These are phyloP conservation scores for Apamea crenata DNA, from an alignment of 2,888 invertebrate genomes.

Conservation along the genomic window DNA sequence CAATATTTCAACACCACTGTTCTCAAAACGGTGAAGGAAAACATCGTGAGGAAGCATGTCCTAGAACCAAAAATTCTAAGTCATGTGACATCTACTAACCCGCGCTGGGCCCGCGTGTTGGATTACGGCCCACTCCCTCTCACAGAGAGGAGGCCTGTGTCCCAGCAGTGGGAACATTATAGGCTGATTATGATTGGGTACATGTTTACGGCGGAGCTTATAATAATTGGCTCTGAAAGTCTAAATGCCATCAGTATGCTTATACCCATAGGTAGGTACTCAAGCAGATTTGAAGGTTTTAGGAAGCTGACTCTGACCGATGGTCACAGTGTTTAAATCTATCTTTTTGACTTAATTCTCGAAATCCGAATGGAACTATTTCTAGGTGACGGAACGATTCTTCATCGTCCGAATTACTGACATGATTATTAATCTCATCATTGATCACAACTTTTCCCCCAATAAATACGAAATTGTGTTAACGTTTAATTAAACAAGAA, in stretches of 20 bases:
- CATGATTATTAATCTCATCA: constrained; percentile 2
- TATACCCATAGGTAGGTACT: background rate
- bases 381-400: background rate
- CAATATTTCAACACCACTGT: too few relatives aligned
- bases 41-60: too few relatives aligned
- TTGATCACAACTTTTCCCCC: constrained; percentile 1
- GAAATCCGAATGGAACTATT: background rate
- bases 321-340: background rate
- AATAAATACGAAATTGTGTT: constrained; percentile 18
- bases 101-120: too few relatives aligned
- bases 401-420: background rate
- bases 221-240: background rate
- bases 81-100: too few relatives aligned
- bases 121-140: too few relatives aligned
- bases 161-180: too few relatives aligned
- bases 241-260: background rate
- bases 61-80: too few relatives aligned
- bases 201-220: background rate
- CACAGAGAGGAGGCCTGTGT: too few relatives aligned
- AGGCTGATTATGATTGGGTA: too few relatives aligned
- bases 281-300: too few relatives aligned
- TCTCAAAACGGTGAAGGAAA: too few relatives aligned
- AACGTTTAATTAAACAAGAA: constrained; percentile 29
- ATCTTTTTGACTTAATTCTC: background rate
- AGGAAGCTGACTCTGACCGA: background rate